These are phyloP conservation scores for Phyto melanocephala DNA, from an alignment of 2,888 invertebrate species.

Conservation along the genomic window DNA sequence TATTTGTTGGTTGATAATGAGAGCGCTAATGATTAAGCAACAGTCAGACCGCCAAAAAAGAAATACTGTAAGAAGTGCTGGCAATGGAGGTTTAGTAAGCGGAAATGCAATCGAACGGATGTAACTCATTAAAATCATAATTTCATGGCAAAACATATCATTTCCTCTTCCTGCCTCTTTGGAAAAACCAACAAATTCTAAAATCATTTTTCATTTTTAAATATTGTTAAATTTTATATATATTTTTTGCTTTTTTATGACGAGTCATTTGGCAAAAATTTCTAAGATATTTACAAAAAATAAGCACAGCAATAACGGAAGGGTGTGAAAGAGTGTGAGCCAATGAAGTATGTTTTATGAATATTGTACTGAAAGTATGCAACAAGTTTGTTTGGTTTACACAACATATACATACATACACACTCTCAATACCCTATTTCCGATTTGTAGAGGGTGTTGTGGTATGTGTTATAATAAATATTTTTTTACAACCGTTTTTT, in stretches of 20 bases:
- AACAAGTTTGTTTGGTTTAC: slow-evolving; percentile 41
- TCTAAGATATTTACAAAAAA: slow-evolving; percentile 1
- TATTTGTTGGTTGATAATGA: slow-evolving; percentile 26
- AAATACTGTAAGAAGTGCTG: neutral
- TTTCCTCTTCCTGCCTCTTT: slow-evolving; percentile 29
- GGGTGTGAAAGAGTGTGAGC: neutral
- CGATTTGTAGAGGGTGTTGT: neutral
- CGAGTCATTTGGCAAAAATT: slow-evolving; percentile 55
- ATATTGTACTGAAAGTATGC: slow-evolving; percentile 21
- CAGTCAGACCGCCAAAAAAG: slow-evolving; percentile 19
- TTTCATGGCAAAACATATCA: slow-evolving; percentile 52
- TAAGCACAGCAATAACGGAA: neutral
- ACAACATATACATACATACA: neutral
- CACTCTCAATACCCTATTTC: neutral
- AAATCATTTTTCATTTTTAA: slow-evolving; percentile 1
- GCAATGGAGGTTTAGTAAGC: neutral
- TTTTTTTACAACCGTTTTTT: neutral
- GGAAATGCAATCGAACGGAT: slow-evolving; percentile 60
- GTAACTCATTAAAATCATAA: slow-evolving; percentile 61
- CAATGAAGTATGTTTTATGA: too few relatives aligned
- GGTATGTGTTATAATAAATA: neutral
- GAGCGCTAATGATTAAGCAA: slow-evolving; percentile 1
- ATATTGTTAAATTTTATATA: neutral
- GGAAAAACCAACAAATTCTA: neutral
- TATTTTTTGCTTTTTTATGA: slow-evolving; percentile 48